These are phyloP conservation scores for Cerastis leucographa DNA, from an alignment of 2,888 invertebrate species.

Conservation along the genomic window DNA sequence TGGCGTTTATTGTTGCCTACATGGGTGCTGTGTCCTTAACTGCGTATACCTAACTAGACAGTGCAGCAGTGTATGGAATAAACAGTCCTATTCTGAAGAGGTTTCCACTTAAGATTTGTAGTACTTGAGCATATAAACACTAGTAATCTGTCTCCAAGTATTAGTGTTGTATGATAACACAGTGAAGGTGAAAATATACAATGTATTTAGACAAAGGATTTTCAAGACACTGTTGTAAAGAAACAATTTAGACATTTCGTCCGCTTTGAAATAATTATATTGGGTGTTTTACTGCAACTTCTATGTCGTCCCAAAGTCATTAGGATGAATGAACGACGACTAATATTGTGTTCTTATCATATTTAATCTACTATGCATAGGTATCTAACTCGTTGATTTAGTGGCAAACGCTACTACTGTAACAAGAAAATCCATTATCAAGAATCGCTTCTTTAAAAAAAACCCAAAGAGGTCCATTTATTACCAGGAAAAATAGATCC, in stretches of 20 bases:
- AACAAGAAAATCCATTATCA: too few species aligned
- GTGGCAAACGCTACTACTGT: neutral
- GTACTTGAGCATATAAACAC: conserved; percentile 1
- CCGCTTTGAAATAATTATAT: neutral
- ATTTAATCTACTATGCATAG: neutral
- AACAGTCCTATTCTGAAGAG: conserved; percentile 7
- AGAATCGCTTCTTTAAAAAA: neutral
- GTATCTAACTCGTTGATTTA: neutral
- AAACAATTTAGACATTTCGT: neutral
- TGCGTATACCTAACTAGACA: neutral
- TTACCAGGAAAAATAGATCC: neutral
- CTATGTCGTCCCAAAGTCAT: conserved; percentile 13
- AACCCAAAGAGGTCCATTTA: neutral
- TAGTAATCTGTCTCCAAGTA: conserved; percentile 17
- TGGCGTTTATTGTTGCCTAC: neutral
- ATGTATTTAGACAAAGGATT: conserved; percentile 18
- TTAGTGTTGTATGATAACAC: conserved; percentile 31
- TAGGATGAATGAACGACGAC: neutral
- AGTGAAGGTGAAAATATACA: conserved; percentile 27
- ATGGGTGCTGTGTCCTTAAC: neutral
- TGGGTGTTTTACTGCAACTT: neutral
- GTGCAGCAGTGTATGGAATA: neutral
- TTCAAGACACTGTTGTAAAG: too few species aligned
- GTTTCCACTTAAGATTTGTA: conserved; percentile 23
- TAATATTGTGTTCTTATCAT: neutral